Conservation (phyloP, 1,140 invertebrate genomes). For the Trinorchestia longiramus region DNA sequence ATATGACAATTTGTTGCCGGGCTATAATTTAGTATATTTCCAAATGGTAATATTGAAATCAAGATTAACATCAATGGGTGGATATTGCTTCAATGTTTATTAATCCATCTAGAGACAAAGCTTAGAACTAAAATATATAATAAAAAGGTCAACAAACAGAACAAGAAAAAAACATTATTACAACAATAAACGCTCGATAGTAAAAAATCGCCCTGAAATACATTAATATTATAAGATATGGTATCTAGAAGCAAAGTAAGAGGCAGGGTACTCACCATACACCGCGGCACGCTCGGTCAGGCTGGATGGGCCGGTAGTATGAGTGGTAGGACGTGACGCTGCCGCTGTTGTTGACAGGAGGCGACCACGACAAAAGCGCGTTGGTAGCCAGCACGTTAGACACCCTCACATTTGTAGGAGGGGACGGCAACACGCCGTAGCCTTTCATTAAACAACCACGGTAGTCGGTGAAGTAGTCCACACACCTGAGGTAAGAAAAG, state of each 20-base stretch:
- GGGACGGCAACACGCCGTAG: conserved; percentile 82
- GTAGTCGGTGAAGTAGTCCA: conserved; percentile 83
- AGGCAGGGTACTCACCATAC: conserved; percentile 57
- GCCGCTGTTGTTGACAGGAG: conserved; percentile 76
- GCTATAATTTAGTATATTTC: neutral
- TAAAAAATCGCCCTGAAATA: neutral
- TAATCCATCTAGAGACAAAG: no score
- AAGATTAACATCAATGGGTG: neutral
- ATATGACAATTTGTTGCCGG: neutral
- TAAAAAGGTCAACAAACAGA: no score
- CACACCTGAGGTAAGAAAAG: conserved; percentile 74
- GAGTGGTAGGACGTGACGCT: conserved; percentile 81
- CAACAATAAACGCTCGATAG: no score
- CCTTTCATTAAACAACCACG: conserved; percentile 84
- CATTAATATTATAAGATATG: neutral
- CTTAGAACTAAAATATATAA: no score
- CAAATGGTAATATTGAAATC: neutral
- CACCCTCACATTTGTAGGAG: conserved; percentile 78
- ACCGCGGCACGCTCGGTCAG: conserved; percentile 55
- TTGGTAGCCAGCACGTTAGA: conserved; percentile 81
- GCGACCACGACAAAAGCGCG: conserved; percentile 82
- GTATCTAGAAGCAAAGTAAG: neutral
- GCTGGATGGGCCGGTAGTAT: conserved; percentile 75
- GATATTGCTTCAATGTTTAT: neutral
- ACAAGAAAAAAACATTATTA: no score